Conservation (phyloP, 1,140 invertebrate genomes). For the Drosophila sp. region DNA sequence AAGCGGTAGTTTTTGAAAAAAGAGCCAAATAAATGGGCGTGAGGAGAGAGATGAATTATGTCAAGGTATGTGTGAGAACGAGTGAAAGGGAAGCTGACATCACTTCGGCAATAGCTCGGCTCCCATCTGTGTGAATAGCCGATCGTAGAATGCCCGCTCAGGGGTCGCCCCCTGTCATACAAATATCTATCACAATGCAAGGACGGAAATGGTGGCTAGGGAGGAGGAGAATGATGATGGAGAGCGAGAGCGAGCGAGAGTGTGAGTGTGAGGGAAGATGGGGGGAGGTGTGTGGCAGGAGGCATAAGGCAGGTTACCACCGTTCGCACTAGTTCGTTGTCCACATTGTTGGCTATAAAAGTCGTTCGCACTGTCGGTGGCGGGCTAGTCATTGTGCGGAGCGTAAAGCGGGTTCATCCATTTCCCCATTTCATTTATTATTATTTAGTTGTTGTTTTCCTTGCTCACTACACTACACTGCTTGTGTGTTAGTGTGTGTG, state of each 20-base stretch:
- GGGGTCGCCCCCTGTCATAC: no score
- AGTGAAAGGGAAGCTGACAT: no score
- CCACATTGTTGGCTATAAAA: conserved; percentile 75
- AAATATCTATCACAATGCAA: no score
- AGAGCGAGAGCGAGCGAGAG: no score
- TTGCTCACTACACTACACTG: conserved; percentile 11
- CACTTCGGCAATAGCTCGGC: no score
- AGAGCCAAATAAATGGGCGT: no score
- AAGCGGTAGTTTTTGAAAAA: neutral
- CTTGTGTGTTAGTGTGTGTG: conserved; percentile 16
- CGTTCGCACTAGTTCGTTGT: conserved; percentile 18
- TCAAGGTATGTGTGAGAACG: no score
- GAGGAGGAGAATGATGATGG: no score
- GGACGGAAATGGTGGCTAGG: no score
- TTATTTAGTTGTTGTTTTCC: conserved; percentile 35
- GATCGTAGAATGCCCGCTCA: no score
- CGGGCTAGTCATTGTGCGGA: conserved; percentile 44
- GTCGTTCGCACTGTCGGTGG: conserved; percentile 56
- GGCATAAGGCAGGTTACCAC: neutral
- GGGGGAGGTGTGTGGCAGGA: neutral
- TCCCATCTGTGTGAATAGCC: no score
- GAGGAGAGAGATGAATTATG: no score
- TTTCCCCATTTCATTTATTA: conserved; percentile 50
- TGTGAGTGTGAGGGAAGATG: neutral
- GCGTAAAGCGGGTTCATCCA: conserved; percentile 59